Evolutionary conservation across 2,888 invertebrate species (phyloP).

Genomic region (Acrobasis consociella): DNA sequence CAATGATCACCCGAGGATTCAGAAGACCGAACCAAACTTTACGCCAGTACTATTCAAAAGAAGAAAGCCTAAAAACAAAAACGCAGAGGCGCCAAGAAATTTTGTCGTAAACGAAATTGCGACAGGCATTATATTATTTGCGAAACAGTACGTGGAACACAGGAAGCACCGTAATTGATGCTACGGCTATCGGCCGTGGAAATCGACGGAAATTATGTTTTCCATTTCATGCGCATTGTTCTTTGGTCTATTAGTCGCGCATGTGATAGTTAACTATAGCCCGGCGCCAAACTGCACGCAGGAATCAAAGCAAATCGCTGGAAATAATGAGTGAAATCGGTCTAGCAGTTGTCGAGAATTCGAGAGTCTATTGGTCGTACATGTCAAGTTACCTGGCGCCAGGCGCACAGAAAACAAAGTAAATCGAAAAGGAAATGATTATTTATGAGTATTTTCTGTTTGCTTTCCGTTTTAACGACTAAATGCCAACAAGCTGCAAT

Average conservation of each 20-base stretch:
- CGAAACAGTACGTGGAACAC: background rate
- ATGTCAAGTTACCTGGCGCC: too few relatives aligned
- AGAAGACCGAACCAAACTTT: too few relatives aligned
- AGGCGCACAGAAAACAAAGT: background rate
- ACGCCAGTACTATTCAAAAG: too few relatives aligned
- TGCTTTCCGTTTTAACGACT: too few relatives aligned
- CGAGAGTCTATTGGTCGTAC: too few relatives aligned
- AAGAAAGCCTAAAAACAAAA: too few relatives aligned
- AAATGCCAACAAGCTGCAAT: too few relatives aligned
- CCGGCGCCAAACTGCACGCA: background rate
- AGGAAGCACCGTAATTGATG: conserved; percentile 1
- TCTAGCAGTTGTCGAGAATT: too few relatives aligned
- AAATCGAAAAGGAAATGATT: too few relatives aligned
- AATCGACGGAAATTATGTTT: background rate
- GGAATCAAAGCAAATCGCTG: background rate
- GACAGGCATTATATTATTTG: background rate
- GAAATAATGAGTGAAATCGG: background rate
- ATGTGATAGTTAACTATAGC: background rate
- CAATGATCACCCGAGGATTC: too few relatives aligned
- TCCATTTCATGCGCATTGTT: background rate
- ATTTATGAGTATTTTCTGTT: too few relatives aligned
- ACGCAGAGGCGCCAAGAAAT: too few relatives aligned
- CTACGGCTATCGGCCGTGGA: background rate
- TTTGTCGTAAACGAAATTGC: background rate
- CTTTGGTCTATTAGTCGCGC: background rate